Evolutionary conservation across 1,140 invertebrate genomes (phyloP), one percentile per base, ranked within the genome.

Genomic region (Drosophila navojoa): DNA sequence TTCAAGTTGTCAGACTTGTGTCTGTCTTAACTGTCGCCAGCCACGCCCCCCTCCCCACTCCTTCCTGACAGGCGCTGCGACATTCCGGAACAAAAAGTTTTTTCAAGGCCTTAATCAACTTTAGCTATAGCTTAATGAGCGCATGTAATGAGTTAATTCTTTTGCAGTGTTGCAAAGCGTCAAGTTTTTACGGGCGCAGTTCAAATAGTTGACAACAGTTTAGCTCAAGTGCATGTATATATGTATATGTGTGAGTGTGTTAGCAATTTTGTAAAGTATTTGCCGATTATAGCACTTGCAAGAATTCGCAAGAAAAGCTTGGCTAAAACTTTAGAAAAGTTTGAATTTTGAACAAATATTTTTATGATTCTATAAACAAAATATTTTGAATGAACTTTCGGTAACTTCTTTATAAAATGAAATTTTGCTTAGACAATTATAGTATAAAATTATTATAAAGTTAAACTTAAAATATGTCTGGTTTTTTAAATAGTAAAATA

Each of bases 31-130:
- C 67, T 57, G 27, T n/a, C 19, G 5, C n/a, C n/a, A 2, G 10
- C 32, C 52, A 6, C 22, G 7, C n/a, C 49, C 22, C 16, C 53
- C 1, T 5, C 5, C 19, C 29, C n/a, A n/a, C n/a, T n/a, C n/a
- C n/a, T n/a, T 32, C 29, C 10, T 1, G n/a, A n/a, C 13, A 45
- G 50, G 27, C 40, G 15, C 45, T 16, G 27, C 5, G 42, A 57
- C 68, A 87, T 87, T 82, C 76, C 77, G 87, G 68, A 47, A 10
- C 50, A 13, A 50, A 66, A 66, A 79, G 82, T 68, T 77, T 89
- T 87, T 79, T 79, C 75, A 87, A 82, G 84, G 82, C 82, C 86
- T 89, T 89, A 87, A 89, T 82, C 82, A 87, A 87, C 66, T 87
- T 75, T 59, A 45, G 74, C 54, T 81, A 74, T 55, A 49, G 85